A percentile compares a stretch with the other conserved stretches of the same genome.
Evolutionary conservation across 2,888 invertebrate species (phyloP).

Genomic region (Synanthedon tipuliformis): DNA sequence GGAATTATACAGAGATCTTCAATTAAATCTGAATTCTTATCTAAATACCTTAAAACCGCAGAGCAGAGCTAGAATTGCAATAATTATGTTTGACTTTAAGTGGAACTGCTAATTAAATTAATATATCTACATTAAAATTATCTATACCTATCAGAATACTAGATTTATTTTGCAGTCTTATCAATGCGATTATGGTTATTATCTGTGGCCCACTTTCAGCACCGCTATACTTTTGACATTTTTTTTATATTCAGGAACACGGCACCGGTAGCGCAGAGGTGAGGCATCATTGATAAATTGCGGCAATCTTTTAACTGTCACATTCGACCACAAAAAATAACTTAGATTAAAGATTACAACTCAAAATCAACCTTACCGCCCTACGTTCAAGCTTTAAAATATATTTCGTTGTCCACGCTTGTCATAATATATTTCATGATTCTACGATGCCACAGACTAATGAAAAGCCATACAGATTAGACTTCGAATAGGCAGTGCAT

Average conservation of each 20-base stretch:
- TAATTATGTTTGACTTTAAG: too few relatives aligned
- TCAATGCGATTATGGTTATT: too few relatives aligned
- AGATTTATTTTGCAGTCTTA: too few relatives aligned
- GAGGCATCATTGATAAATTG: constrained; percentile 24
- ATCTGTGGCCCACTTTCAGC: too few relatives aligned
- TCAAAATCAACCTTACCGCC: not conserved
- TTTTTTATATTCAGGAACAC: not conserved
- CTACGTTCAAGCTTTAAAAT: not conserved
- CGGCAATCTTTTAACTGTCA: constrained; percentile 1
- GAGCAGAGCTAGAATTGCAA: too few relatives aligned
- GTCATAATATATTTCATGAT: not conserved
- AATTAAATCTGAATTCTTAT: too few relatives aligned
- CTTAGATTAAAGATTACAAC: not conserved
- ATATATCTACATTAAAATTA: too few relatives aligned
- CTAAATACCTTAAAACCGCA: too few relatives aligned
- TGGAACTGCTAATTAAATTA: too few relatives aligned
- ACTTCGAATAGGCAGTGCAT: not conserved
- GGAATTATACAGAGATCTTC: too few relatives aligned
- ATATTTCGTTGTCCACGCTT: not conserved
- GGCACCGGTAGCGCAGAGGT: constrained; percentile 7
- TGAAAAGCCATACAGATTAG: not conserved
- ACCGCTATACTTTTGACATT: not conserved
- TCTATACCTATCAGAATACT: too few relatives aligned
- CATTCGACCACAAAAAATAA: not conserved
- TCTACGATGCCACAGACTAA: not conserved